Conservation (phyloP, 1,140 invertebrate species). For the Cecropterus lyciades region DNA sequence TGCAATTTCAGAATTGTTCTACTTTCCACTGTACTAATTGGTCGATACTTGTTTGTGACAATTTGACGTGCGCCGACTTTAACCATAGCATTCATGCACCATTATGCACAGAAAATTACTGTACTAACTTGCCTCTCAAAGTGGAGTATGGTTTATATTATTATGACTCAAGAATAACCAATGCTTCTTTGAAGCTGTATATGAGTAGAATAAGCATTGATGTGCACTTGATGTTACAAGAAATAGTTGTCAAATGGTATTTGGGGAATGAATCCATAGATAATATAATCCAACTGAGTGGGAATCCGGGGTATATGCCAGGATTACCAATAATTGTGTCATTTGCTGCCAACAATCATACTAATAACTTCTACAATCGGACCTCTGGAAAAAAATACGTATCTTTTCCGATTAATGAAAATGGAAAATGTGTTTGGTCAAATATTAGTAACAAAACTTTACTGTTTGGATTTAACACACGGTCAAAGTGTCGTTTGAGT, state of each 20-base stretch:
- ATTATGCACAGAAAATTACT: slow-evolving; percentile 54
- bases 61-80: slow-evolving; percentile 49
- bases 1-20: slow-evolving; percentile 65
- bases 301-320: slow-evolving; percentile 63
- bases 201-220: slow-evolving; percentile 44
- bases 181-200: slow-evolving; percentile 58
- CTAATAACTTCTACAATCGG: slow-evolving; percentile 60
- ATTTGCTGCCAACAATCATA: slow-evolving; percentile 53
- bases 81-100: slow-evolving; percentile 57
- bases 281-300: slow-evolving; percentile 58
- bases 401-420: slow-evolving; percentile 50
- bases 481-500: slow-evolving; percentile 56
- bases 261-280: slow-evolving; percentile 56
- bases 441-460: slow-evolving; percentile 50
- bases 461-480: slow-evolving; percentile 63
- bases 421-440: slow-evolving; percentile 55
- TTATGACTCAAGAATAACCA: slow-evolving; percentile 55
- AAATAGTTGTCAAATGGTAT: slow-evolving; percentile 60
- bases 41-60: slow-evolving; percentile 57
- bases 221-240: slow-evolving; percentile 54
- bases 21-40: slow-evolving; percentile 63
- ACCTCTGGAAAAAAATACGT: slow-evolving; percentile 40
- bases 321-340: slow-evolving; percentile 62
- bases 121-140: slow-evolving; percentile 59
- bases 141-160: slow-evolving; percentile 66